Conservation (phyloP, 2,888 invertebrate genomes). For the Oeneis ivallda region DNA sequence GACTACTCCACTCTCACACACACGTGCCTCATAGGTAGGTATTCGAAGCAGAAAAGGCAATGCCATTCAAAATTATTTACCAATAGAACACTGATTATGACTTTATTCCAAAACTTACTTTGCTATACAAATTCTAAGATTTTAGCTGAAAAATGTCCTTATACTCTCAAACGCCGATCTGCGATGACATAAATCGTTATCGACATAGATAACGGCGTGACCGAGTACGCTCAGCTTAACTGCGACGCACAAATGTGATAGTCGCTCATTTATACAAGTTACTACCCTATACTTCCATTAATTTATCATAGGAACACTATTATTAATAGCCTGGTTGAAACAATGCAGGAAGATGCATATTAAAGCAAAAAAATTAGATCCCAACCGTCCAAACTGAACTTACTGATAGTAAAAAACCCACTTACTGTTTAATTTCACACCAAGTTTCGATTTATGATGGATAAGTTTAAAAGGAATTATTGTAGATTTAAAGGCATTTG, state of each 20-base stretch:
- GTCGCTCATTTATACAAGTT: constrained; percentile 8
- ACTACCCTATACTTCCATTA: background rate
- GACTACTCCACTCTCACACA: background rate
- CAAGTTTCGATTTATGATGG: constrained; percentile 15
- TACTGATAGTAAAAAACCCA: constrained; percentile 56
- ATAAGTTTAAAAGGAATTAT: constrained; percentile 8
- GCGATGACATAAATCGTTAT: constrained; percentile 53
- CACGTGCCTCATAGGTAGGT: constrained; percentile 17
- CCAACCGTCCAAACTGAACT: constrained; percentile 28
- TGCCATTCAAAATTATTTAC: background rate
- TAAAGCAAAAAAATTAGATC: constrained; percentile 19
- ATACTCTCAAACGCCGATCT: constrained; percentile 6
- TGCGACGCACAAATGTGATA: constrained; percentile 72
- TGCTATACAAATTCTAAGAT: background rate
- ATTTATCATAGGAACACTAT: constrained; percentile 7
- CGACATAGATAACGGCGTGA: constrained; percentile 74
- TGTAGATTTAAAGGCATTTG: constrained; percentile 28
- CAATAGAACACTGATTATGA: background rate
- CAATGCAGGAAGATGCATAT: constrained; percentile 18
- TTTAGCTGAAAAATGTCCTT: constrained; percentile 7
- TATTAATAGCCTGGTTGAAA: constrained; percentile 20
- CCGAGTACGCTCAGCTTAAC: constrained; percentile 66
- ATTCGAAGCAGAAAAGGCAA: background rate
- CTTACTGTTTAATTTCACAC: constrained; percentile 50
- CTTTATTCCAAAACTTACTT: background rate